Base-by-base conservation (phyloP, 2,888 invertebrate genomes). In the Leucoma salicis region DNA sequence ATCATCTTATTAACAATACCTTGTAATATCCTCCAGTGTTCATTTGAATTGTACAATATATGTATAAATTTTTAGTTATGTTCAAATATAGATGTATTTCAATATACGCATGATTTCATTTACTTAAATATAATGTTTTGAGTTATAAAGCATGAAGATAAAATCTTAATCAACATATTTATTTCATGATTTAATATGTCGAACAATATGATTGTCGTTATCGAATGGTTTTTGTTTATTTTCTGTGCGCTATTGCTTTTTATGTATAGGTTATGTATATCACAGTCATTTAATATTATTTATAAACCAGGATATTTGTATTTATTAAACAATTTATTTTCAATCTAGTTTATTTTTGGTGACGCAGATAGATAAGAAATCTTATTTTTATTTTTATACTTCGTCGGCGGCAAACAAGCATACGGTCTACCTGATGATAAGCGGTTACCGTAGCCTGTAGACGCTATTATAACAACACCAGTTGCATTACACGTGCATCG, bases 11-110 rank as follows among this genome's bases (percentile, higher is more conserved):
- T 66, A 70, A 68, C 66, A 64, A 69, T 61, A 49, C 45, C 43
- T 51, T 15, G 46, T 29, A 61, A 64, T 63, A 68, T 71, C 59
- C 62, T 63, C 59, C 38, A 46, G 50, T 49, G 49, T 60, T 54
- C 49, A 73, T 75, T 72, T 68, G 55, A 68, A 73, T 63, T 61
- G 55, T 66, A 67, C 70, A 68, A 66, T 70, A 63, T 48, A 46
- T 46, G 41, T 56, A 13, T 13, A 24, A 39, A 35, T 14, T 37
- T 14, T 53, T 53, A 58, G 49, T 50, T 46, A 46, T 49, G 45
- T 35, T 35, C 14, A 36, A 33, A 41, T 40, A 39, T 44, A 31
- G 32, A 18, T 24, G n/a, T n/a, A 41, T 32, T 42, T 46, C 42
- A 41, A 48, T 48, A 25, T 27, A 31, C 13, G 31, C 38, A 14